phyloP scores from a whole-genome alignment of 2,888 invertebrate species.

The Cancer borealis region DNA sequence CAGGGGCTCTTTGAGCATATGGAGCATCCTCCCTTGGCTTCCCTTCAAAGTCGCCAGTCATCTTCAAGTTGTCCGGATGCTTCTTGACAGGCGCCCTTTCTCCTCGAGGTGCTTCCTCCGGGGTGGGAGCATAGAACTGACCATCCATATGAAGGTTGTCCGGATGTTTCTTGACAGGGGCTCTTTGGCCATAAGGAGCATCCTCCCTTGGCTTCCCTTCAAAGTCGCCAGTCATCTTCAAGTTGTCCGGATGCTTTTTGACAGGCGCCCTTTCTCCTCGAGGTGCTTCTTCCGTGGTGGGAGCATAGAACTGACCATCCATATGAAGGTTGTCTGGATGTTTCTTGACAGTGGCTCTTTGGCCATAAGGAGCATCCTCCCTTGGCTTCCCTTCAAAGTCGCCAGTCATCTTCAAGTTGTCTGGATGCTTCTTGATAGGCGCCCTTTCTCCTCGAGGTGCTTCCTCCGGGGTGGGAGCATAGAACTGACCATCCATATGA shows the following conservation, averaged over 20 bases:
- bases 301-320: constrained; percentile 65
- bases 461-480: constrained; percentile 78
- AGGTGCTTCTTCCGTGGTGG: constrained; percentile 18
- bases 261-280: constrained; percentile 82
- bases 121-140: constrained; percentile 79
- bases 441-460: constrained; percentile 62
- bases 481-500: constrained; percentile 78
- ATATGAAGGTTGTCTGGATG: constrained; percentile 76
- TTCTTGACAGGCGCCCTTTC: constrained; percentile 78
- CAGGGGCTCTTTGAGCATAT: constrained; percentile 82
- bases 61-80: constrained; percentile 81
- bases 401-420: constrained; percentile 67
- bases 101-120: constrained; percentile 60
- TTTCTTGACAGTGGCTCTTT: constrained; percentile 82
- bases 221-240: constrained; percentile 77
- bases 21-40: constrained; percentile 79
- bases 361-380: constrained; percentile 80
- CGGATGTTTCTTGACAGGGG: constrained; percentile 74
- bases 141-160: constrained; percentile 77
- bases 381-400: constrained; percentile 64
- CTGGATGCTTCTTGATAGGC: constrained; percentile 55
- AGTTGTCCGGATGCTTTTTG: constrained; percentile 77
- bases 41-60: constrained; percentile 78
- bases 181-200: constrained; percentile 68
- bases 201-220: constrained; percentile 71